phyloP scores from a whole-genome alignment of 92 coral and sea anemone genomes.

The Palythoa heliodiscus region DNA sequence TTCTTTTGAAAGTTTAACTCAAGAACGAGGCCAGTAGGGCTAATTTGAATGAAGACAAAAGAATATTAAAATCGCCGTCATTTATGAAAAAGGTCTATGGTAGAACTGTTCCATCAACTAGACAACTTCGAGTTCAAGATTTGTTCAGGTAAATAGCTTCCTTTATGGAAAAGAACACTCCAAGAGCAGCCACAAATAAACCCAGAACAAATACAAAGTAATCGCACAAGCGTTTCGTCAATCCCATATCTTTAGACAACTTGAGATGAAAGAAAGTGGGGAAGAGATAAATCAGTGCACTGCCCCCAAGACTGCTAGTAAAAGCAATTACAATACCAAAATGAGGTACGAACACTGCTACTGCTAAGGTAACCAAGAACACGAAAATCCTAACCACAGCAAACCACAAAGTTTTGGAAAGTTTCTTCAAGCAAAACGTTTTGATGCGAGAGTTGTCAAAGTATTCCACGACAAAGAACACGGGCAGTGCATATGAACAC shows the following conservation, averaged over 20 bases:
- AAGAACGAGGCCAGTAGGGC: no score
- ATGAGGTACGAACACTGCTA: constrained; percentile 23
- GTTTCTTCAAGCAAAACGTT: constrained; percentile 25
- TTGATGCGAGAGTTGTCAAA: constrained; percentile 17
- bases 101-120: neutral
- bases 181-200: constrained; percentile 19
- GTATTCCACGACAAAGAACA: constrained; percentile 10
- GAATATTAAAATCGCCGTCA: no score
- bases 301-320: constrained; percentile 21
- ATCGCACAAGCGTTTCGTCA: neutral
- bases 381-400: neutral
- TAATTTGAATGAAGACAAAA: no score
- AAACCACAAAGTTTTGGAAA: constrained; percentile 14
- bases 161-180: constrained; percentile 26
- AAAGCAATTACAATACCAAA: constrained; percentile 30
- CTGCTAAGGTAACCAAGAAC: neutral
- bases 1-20: no score
- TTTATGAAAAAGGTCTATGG: no score
- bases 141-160: neutral
- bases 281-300: constrained; percentile 8
- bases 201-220: constrained; percentile 24
- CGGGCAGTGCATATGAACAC: constrained; percentile 27
- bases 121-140: neutral
- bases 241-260: neutral
- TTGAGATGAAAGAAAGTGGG: constrained; percentile 31